Evolutionary conservation across 2,113 vertebrate genomes (phyloP).

Genomic region (Rhea pennata): DNA sequence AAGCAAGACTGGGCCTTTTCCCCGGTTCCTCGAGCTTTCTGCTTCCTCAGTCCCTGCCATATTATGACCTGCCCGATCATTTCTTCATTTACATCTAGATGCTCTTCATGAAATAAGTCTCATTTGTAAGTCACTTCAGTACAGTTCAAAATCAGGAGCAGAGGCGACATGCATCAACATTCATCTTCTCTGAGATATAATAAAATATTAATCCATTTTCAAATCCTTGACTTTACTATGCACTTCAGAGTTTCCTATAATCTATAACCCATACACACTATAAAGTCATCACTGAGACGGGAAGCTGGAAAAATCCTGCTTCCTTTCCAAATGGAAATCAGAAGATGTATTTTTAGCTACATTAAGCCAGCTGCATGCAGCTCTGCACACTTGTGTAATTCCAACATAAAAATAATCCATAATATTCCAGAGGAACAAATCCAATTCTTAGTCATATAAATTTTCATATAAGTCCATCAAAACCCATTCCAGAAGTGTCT

Average conservation of each 20-base stretch:
- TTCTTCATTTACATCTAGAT: constrained; percentile 28
- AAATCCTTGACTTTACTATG: constrained; percentile 52
- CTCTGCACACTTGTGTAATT: constrained; percentile 80
- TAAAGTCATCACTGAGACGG: constrained; percentile 72
- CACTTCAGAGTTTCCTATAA: constrained; percentile 68
- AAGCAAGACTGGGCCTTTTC: constrained; percentile 33
- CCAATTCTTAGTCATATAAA: constrained; percentile 80
- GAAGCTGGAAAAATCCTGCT: constrained; percentile 67
- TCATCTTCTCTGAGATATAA: constrained; percentile 17
- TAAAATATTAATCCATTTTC: constrained; percentile 64
- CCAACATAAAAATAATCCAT: constrained; percentile 83
- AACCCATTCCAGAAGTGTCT: constrained; percentile 82
- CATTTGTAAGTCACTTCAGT: neutral
- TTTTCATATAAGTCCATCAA: constrained; percentile 82
- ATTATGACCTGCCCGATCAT: constrained; percentile 5
- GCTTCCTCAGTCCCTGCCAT: neutral
- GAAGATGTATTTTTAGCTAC: constrained; percentile 79
- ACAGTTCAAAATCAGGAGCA: neutral
- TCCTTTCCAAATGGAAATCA: constrained; percentile 77
- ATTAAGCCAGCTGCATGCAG: constrained; percentile 79
- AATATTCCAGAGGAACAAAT: constrained; percentile 83
- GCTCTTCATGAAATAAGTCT: neutral
- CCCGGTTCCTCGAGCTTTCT: neutral
- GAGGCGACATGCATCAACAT: neutral
- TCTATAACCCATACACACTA: constrained; percentile 68